phyloP scores from a whole-genome alignment of 1,140 invertebrate species.

The Hormaphis cornu region DNA sequence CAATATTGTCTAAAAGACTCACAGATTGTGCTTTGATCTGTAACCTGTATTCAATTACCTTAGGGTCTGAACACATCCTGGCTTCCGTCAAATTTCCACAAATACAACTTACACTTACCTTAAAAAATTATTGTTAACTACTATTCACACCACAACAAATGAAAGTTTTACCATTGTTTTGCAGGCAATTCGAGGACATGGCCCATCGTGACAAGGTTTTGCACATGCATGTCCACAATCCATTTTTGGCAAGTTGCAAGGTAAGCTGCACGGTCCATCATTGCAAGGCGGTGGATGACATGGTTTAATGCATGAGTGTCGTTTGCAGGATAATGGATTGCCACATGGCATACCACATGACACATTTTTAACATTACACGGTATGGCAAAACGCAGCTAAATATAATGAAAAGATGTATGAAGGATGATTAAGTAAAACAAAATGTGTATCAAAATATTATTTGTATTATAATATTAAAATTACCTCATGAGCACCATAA shows the following conservation, averaged over 20 bases:
- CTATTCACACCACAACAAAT: not conserved
- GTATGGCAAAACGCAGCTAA: constrained; percentile 69
- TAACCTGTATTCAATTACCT: constrained; percentile 11
- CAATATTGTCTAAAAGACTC: constrained; percentile 7
- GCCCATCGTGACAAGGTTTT: constrained; percentile 54
- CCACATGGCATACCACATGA: constrained; percentile 82
- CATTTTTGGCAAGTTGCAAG: constrained; percentile 47
- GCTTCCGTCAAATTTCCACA: constrained; percentile 16
- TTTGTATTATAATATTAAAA: not conserved
- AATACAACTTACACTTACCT: constrained; percentile 6
- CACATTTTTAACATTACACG: constrained; percentile 77
- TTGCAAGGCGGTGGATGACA: constrained; percentile 63
- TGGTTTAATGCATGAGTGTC: constrained; percentile 63
- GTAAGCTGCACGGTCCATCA: constrained; percentile 46
- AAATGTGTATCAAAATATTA: not conserved
- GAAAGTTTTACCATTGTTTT: constrained; percentile 48
- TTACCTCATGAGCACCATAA: constrained; percentile 76
- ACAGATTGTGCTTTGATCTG: constrained; percentile 1
- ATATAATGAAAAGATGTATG: not conserved
- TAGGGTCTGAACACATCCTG: constrained; percentile 9
- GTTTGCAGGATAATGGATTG: constrained; percentile 63
- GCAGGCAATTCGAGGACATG: constrained; percentile 57
- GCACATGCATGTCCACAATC: constrained; percentile 52
- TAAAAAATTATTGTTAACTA: not conserved
- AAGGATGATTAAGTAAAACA: not conserved